These are phyloP conservation scores for Pherbina coryleti DNA, from an alignment of 2,888 invertebrate species.

Conservation along the genomic window DNA sequence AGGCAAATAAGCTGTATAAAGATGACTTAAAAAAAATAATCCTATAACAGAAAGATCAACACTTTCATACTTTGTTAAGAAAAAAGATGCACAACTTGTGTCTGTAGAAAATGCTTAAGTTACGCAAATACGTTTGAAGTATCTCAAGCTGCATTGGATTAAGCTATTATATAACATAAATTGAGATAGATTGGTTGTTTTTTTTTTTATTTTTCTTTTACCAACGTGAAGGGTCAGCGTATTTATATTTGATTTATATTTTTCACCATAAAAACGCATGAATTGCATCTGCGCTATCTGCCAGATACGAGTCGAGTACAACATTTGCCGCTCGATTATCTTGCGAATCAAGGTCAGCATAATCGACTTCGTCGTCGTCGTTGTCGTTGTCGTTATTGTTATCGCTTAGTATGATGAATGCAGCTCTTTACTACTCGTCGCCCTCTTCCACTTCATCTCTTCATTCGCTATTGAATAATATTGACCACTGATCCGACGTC, in stretches of 20 bases:
- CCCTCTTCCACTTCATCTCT: not conserved
- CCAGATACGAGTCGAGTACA: no score
- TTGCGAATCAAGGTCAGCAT: conserved; percentile 6
- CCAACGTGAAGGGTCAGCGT: not conserved
- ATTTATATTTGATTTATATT: not conserved
- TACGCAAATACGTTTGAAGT: no score
- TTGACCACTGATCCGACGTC: not conserved
- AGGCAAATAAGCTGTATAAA: no score
- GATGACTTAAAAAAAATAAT: no score
- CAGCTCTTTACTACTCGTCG: no score
- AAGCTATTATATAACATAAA: not conserved
- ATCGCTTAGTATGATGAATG: not conserved
- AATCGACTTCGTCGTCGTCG: no score
- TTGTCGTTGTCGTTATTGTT: not conserved
- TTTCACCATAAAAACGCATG: not conserved
- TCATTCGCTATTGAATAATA: not conserved
- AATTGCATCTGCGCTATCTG: not conserved
- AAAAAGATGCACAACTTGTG: no score
- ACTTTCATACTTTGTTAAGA: no score
- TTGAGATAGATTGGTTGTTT: not conserved
- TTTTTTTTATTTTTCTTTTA: not conserved
- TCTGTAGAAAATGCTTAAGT: no score
- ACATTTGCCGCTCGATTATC: not conserved
- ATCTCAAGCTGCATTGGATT: not conserved
- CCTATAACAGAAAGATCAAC: no score